Conservation (phyloP, 2,797 vertebrate genomes). For the Urosaurus nigricauda region DNA sequence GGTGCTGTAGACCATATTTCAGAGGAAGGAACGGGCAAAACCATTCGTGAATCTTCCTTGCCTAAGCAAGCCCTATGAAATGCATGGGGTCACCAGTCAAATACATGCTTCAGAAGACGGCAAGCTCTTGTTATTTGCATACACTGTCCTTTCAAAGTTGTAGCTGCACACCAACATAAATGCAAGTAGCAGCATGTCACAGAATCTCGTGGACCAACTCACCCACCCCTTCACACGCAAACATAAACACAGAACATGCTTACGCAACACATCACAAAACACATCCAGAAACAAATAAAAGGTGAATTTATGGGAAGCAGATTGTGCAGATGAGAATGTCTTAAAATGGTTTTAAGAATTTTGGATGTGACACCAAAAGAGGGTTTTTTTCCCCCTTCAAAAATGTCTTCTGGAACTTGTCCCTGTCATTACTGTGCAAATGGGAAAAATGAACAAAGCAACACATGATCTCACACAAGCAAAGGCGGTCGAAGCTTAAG, state of each 20-base stretch:
- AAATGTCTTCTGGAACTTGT: constrained; percentile 10
- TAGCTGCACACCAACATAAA: background rate
- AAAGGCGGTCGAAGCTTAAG: background rate
- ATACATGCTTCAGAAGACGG: no score
- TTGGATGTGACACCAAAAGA: background rate
- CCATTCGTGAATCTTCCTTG: no score
- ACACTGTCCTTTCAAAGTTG: background rate
- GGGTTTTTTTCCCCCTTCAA: background rate
- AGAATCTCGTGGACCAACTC: background rate
- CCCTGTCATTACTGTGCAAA: background rate
- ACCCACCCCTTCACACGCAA: background rate
- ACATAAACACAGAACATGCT: background rate
- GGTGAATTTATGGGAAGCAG: constrained; percentile 2
- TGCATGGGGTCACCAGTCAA: no score
- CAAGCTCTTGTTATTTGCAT: background rate
- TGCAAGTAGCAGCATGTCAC: background rate
- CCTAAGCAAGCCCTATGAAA: no score
- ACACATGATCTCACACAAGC: background rate
- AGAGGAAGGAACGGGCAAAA: no score
- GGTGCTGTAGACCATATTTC: no score
- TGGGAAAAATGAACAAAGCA: background rate
- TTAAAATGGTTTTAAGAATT: background rate
- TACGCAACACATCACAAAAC: background rate
- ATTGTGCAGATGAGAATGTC: background rate
- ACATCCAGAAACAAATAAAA: background rate